Evolutionary conservation across 2,888 invertebrate genomes (phyloP), one percentile per base, ranked within the genome.

Genomic region (Drosophila macrospina): DNA sequence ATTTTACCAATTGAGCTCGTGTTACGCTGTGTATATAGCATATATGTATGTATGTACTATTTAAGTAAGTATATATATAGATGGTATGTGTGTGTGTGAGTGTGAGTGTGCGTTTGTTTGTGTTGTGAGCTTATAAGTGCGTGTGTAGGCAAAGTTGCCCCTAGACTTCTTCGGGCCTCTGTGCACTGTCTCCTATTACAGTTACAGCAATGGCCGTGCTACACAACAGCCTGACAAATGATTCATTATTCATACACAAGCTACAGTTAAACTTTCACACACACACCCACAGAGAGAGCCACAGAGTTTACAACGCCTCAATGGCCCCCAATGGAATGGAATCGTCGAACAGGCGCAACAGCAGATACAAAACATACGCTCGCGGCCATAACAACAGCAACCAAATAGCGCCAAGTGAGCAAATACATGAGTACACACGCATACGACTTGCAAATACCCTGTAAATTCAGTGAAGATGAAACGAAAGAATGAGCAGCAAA

Each of bases 231-330:
- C 78, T 67, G 78, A 74, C 89, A 86, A 89, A 89, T 86, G 87
- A 86, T 86, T 88, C 84, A 89, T 86, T 86, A 89, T 86, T 88
- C 86, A 86, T 86, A 85, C 45, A 67, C 55, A 68, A 48, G 54
- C 54, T 55, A 63, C 30, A 34, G 51, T 47, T 36, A 47, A 44
- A 55, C 42, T 34, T 45, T 32, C 44, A 61, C 41, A 62, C 42
- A 61, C 55, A 34, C 50, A 34, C 24, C 42, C 8, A 51, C 28
- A 48, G 5, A 50, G 20, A 24, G 15, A 42, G n/a, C 16, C 30
- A 37, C 15, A 36, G 6, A 26, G 24, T 26, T 7, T 47, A 42
- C 37, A 37, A 37, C 42, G 42, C 41, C 50, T 45, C 72, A 85
- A 87, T 85, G 72, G 73, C 56, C 50, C 83, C 89, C 89, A 62